Base-by-base conservation (phyloP, 1,140 invertebrate genomes). In the Zophobas atratus region DNA sequence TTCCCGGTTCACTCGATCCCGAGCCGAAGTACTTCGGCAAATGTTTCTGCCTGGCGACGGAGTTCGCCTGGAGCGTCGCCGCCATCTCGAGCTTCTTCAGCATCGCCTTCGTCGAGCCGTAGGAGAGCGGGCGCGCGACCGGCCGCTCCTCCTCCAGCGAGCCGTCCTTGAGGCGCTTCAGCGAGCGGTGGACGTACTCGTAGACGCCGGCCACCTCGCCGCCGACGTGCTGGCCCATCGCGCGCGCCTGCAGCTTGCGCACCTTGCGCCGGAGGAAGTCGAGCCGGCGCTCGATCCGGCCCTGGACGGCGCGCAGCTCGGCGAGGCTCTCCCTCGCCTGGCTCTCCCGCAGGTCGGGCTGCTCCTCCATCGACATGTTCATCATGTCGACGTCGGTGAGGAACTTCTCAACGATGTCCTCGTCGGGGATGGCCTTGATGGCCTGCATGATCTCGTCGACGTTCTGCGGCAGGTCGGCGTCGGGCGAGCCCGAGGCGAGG, bases 151-250 rank as follows among this genome's bases (percentile, higher is more conserved):
- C 78, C 2, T 75, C 57, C 20, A 49, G 5, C 20, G 67, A 35
- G 35, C 34, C 55, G 33, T 83, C 83, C 77, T 83, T 83, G 1
- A 79, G 55, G 70, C 81, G 79, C 86, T 81, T 89, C 85, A 82
- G 86, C 80, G 85, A 88, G 4, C 86, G 89, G 75, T 92, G 91
- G 49, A 93, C 91, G 84, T 93, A 86, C 84, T 94, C 92, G 83
- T 96, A 87, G 73, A 95, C 89, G 72, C 92, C 90, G 8, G 90
- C 89, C 1, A 94, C 90, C 85, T 97, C 94, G 75, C 94, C 92
- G 67, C 92, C 92, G 35, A 92, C 89, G 84, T 96, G 94, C 63
- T 91, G 90, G 6, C 94, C 93, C 79, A 95, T 88, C 20, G 92
- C 87, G 63, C 90, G 88, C 0, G 91, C 90, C 85, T 97, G 94